phyloP scores from a whole-genome alignment of 53 echinoderm and acorn worm genomes.

The Holothuria leucospilota region DNA sequence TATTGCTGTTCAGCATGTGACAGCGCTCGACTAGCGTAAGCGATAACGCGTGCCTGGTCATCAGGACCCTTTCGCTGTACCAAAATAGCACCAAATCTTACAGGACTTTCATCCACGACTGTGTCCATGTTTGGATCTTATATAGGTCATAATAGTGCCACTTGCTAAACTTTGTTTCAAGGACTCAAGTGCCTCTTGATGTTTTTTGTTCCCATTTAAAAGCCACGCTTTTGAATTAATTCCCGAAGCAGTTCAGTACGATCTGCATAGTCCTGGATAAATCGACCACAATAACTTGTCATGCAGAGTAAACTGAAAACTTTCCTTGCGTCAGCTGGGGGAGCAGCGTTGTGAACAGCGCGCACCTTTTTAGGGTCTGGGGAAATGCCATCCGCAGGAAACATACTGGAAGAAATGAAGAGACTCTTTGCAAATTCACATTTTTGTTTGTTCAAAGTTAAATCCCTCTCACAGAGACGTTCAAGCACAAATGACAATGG shows the following conservation, averaged over 20 bases:
- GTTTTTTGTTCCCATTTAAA: constrained; percentile 65
- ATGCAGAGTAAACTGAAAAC: constrained; percentile 61
- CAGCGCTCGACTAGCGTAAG: constrained; percentile 62
- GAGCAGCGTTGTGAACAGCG: constrained; percentile 30
- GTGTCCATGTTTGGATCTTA: constrained; percentile 39
- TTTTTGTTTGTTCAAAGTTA: constrained; percentile 53
- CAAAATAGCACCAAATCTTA: constrained; percentile 64
- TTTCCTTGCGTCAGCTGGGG: constrained; percentile 29
- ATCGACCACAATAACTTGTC: constrained; percentile 69
- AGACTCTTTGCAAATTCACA: constrained; percentile 40
- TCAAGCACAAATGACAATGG: constrained; percentile 36
- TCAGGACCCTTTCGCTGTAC: constrained; percentile 44
- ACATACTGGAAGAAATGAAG: constrained; percentile 62
- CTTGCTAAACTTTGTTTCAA: constrained; percentile 48
- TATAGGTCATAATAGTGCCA: constrained; percentile 39
- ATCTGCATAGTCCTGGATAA: constrained; percentile 54
- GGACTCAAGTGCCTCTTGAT: constrained; percentile 38
- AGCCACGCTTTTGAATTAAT: constrained; percentile 44
- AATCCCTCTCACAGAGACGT: constrained; percentile 51
- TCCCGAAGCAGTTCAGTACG: constrained; percentile 47
- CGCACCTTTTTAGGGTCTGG: constrained; percentile 34
- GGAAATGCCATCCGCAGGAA: constrained; percentile 41
- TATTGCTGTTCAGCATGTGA: constrained; percentile 70
- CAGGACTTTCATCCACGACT: constrained; percentile 71
- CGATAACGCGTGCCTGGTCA: too few species aligned